phyloP scores from a whole-genome alignment of 2,797 vertebrate species.

The Sebastes itinus region DNA sequence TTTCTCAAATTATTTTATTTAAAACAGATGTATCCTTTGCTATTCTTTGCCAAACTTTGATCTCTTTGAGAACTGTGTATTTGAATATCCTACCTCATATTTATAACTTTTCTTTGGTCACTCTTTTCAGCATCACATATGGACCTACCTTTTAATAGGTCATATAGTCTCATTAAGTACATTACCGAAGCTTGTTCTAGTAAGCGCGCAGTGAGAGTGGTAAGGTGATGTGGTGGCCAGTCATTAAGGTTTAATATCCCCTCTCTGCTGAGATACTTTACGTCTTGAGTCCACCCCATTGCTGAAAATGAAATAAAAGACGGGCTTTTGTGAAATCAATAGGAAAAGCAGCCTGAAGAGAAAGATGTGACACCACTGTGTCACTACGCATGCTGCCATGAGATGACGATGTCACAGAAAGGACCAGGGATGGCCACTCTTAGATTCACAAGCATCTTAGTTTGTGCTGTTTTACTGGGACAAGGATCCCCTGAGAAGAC shows the following conservation, averaged over 20 bases:
- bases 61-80: not conserved
- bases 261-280: conserved; percentile 71
- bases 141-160: not conserved
- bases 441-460: conserved; percentile 62
- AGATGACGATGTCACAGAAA: conserved; percentile 68
- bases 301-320: conserved; percentile 17
- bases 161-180: not conserved
- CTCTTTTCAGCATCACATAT: not conserved
- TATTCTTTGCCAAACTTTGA: not conserved
- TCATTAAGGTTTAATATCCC: conserved; percentile 83
- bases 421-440: conserved; percentile 67
- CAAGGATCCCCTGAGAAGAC: conserved; percentile 58
- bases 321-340: conserved; percentile 15
- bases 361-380: conserved; percentile 62
- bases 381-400: conserved; percentile 49
- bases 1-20: not conserved
- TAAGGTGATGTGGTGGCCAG: conserved; percentile 65
- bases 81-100: not conserved
- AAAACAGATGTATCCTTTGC: not conserved
- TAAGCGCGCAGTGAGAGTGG: conserved; percentile 59
- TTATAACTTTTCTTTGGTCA: not conserved
- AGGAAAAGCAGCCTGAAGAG: conserved; percentile 15
- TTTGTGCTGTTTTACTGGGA: conserved; percentile 72
- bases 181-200: conserved; percentile 13
- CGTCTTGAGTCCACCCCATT: conserved; percentile 47